These are phyloP conservation scores for Myotis daubentonii DNA, from an alignment of 2,797 vertebrate genomes.

Conservation along the genomic window DNA sequence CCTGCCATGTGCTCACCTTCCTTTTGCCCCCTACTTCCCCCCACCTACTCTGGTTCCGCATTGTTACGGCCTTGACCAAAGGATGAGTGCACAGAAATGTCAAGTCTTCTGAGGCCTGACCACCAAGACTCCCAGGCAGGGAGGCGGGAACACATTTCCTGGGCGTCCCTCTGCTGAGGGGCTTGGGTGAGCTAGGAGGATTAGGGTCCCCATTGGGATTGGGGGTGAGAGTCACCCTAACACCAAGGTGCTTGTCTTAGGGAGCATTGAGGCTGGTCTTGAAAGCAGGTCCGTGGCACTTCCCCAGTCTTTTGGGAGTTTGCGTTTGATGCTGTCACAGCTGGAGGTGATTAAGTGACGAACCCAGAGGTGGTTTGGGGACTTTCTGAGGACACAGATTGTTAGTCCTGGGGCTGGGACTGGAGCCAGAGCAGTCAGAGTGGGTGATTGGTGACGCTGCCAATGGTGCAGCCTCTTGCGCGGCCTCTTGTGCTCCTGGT, in stretches of 20 bases:
- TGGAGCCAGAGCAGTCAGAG: not conserved
- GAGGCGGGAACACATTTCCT: not conserved
- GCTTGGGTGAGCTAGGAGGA: not conserved
- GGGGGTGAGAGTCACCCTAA: not conserved
- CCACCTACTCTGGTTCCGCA: not conserved
- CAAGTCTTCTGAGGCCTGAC: not conserved
- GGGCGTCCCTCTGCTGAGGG: not conserved
- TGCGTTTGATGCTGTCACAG: not conserved
- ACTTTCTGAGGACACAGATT: no score
- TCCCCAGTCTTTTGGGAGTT: not conserved
- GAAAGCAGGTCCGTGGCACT: not conserved
- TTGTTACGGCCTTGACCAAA: not conserved
- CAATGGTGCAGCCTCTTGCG: not conserved
- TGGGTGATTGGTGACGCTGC: not conserved
- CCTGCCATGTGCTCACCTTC: not conserved
- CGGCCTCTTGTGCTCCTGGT: not conserved
- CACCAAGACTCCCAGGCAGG: not conserved
- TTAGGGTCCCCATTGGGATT: not conserved
- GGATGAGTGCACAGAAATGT: not conserved
- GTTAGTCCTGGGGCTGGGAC: not conserved
- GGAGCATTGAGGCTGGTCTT: not conserved
- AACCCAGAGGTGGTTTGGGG: not conserved
- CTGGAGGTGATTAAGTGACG: not conserved
- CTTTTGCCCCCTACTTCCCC: not conserved
- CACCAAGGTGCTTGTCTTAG: not conserved